Conservation (phyloP, 2,113 vertebrate species). For the Melanotaenia duboulayi region DNA sequence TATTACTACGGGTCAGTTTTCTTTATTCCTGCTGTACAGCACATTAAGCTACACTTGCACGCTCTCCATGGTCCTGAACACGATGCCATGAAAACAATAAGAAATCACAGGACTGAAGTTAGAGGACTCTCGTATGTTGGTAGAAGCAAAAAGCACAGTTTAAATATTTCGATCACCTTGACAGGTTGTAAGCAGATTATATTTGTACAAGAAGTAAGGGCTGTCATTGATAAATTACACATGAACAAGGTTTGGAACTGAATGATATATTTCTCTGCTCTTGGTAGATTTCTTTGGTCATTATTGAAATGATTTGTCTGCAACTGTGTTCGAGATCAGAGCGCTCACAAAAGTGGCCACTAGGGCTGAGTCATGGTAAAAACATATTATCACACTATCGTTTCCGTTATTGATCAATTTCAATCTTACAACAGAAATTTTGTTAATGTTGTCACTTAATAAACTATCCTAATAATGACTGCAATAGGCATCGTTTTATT, state of each 20-base stretch:
- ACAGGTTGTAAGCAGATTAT: neutral
- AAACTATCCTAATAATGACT: too few species aligned
- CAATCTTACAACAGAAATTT: too few species aligned
- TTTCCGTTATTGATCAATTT: too few species aligned
- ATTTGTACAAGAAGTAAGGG: neutral
- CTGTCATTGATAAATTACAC: neutral
- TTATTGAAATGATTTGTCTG: neutral
- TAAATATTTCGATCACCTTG: neutral
- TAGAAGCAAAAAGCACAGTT: neutral
- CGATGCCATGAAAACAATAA: neutral
- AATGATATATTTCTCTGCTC: too few species aligned
- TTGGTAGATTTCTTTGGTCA: neutral
- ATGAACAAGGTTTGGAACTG: too few species aligned
- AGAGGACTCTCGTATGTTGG: too few species aligned
- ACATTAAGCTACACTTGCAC: neutral
- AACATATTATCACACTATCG: too few species aligned
- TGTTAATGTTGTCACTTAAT: too few species aligned
- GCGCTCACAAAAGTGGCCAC: too few species aligned
- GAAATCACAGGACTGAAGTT: neutral
- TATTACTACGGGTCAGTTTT: neutral
- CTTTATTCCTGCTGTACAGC: neutral
- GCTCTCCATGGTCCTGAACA: conserved; percentile 13
- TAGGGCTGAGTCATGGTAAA: too few species aligned
- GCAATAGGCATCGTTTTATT: too few species aligned
- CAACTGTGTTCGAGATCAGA: neutral